These are phyloP conservation scores for Lomographa bimaculata DNA, from an alignment of 2,888 invertebrate species.

Conservation along the genomic window DNA sequence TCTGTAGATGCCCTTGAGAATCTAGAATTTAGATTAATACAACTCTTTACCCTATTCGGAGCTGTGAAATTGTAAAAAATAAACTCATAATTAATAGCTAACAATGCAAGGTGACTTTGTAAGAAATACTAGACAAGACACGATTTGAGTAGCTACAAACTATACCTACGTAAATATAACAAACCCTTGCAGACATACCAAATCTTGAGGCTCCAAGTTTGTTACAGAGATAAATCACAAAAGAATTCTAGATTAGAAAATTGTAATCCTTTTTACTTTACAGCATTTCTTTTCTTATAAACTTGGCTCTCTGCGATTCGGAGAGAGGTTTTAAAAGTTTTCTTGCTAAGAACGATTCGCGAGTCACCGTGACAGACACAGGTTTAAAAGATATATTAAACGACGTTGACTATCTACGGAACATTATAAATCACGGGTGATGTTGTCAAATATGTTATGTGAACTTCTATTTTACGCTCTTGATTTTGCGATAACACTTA, in stretches of 20 bases:
- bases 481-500: too few relatives aligned
- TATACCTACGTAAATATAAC: not conserved
- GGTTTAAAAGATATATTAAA: conserved; percentile 12
- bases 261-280: conserved; percentile 7
- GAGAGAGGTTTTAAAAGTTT: conserved; percentile 13
- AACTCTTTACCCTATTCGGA: too few relatives aligned
- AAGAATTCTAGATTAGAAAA: conserved; percentile 15
- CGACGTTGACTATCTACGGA: too few relatives aligned
- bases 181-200: not conserved
- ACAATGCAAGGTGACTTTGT: too few relatives aligned
- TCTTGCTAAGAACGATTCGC: conserved; percentile 5
- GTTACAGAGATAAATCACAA: conserved; percentile 6
- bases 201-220: conserved; percentile 4
- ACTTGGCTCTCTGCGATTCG: conserved; percentile 12
- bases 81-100: too few relatives aligned
- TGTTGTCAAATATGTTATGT: too few relatives aligned
- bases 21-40: too few relatives aligned
- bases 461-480: too few relatives aligned
- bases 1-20: too few relatives aligned
- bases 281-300: conserved; percentile 11
- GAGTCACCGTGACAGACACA: conserved; percentile 9
- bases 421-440: too few relatives aligned
- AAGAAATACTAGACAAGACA: too few relatives aligned
- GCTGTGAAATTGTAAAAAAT: too few relatives aligned
- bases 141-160: not conserved